phyloP scores from a whole-genome alignment of 2,113 vertebrate species.

The Tringa solitaria region DNA sequence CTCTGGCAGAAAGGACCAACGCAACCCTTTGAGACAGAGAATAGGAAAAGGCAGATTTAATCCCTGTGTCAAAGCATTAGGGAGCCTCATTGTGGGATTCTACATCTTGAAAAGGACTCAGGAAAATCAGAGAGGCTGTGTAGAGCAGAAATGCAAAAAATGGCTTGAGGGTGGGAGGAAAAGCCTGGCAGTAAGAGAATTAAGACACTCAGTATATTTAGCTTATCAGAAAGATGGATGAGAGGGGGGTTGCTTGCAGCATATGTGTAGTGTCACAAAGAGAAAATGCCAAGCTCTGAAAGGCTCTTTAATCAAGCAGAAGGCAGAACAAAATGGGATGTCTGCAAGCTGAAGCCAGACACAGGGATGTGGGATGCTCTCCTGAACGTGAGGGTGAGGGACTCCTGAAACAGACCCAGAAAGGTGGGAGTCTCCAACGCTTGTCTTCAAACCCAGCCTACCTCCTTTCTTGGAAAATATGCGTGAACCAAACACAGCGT shows the following conservation, averaged over 20 bases:
- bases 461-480: background rate
- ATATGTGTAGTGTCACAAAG: conserved; percentile 48
- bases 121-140: background rate
- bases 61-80: background rate
- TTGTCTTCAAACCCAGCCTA: background rate
- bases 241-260: conserved; percentile 38
- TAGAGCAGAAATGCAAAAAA: conserved; percentile 15
- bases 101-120: background rate
- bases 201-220: conserved; percentile 33
- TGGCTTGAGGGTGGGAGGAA: conserved; percentile 33
- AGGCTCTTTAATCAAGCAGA: conserved; percentile 43
- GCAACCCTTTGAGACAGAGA: background rate
- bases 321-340: conserved; percentile 35
- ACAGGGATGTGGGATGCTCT: background rate
- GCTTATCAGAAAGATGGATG: conserved; percentile 34
- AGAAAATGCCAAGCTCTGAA: conserved; percentile 43
- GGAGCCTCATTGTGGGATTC: background rate
- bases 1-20: background rate
- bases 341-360: conserved; percentile 26
- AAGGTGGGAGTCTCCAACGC: background rate
- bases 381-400: background rate
- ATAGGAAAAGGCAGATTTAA: background rate
- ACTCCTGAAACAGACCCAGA: conserved; percentile 6
- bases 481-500: background rate
- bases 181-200: conserved; percentile 42